phyloP scores from a whole-genome alignment of 2,113 vertebrate genomes.

The Macroglossus sobrinus region DNA sequence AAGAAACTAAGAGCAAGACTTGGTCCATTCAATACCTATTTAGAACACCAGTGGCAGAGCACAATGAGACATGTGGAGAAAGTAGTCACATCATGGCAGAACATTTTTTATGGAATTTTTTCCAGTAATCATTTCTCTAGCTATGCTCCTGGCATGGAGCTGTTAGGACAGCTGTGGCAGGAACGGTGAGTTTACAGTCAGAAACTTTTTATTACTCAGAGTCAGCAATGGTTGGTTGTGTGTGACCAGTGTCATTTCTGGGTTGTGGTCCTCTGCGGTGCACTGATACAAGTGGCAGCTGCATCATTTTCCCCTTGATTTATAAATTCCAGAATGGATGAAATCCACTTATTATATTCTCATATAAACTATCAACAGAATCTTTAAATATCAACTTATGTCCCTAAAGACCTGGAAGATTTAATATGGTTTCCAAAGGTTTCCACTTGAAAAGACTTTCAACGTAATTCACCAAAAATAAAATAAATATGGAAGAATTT shows the following conservation, averaged over 20 bases:
- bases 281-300: not conserved
- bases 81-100: not conserved
- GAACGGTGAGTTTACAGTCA: not conserved
- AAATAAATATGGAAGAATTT: not conserved
- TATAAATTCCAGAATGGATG: not conserved
- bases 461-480: not conserved
- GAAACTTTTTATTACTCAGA: not conserved
- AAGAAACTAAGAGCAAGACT: not conserved
- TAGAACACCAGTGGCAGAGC: not conserved
- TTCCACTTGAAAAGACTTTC: constrained; percentile 17
- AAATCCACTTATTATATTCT: not conserved
- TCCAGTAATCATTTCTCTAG: not conserved
- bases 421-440: constrained; percentile 16
- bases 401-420: not conserved
- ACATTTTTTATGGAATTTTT: not conserved
- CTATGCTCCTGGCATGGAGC: not conserved
- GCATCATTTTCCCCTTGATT: not conserved
- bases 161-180: not conserved
- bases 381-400: constrained; percentile 1
- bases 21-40: not conserved
- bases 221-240: not conserved
- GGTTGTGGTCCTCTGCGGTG: not conserved
- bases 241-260: not conserved
- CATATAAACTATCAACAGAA: not conserved
- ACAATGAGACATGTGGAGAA: not conserved